Evolutionary conservation across 2,797 vertebrate species (phyloP).

Genomic region (Spinus olivaceus): DNA sequence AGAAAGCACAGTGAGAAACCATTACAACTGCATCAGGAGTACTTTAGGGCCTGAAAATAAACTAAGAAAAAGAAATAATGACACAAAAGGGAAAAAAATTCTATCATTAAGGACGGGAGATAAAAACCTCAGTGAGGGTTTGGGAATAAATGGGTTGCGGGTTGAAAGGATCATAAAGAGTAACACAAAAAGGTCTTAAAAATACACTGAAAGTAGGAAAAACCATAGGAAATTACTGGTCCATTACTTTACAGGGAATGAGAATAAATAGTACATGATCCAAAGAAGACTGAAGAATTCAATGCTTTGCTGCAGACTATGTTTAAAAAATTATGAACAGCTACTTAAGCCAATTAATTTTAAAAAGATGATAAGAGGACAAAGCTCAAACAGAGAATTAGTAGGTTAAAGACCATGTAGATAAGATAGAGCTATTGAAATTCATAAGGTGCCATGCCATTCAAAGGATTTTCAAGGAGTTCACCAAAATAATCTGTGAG

Average conservation of each 20-base stretch:
- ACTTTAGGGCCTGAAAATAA: slow-evolving; percentile 21
- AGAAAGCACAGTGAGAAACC: slow-evolving; percentile 35
- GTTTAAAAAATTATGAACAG: not conserved
- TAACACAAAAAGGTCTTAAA: not conserved
- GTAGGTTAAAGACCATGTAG: not conserved
- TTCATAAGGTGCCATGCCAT: not conserved
- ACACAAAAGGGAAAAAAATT: not conserved
- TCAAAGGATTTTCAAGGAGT: not conserved
- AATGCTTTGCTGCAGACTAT: not conserved
- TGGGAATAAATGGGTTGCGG: not conserved
- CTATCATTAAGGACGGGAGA: not conserved
- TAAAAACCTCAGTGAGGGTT: not conserved
- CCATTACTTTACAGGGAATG: not conserved
- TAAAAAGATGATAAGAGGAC: not conserved
- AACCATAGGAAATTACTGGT: not conserved
- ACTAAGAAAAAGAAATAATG: not conserved
- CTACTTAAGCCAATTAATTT: slow-evolving; percentile 42
- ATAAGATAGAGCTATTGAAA: not conserved
- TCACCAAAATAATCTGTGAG: not conserved
- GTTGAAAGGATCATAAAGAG: not conserved
- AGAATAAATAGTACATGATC: not conserved
- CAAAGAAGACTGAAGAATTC: not conserved
- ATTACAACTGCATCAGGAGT: slow-evolving; percentile 41
- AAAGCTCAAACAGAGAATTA: slow-evolving; percentile 11
- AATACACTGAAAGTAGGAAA: not conserved